Evolutionary conservation across 2,113 vertebrate species (phyloP).

Genomic region (Bombycilla garrulus): DNA sequence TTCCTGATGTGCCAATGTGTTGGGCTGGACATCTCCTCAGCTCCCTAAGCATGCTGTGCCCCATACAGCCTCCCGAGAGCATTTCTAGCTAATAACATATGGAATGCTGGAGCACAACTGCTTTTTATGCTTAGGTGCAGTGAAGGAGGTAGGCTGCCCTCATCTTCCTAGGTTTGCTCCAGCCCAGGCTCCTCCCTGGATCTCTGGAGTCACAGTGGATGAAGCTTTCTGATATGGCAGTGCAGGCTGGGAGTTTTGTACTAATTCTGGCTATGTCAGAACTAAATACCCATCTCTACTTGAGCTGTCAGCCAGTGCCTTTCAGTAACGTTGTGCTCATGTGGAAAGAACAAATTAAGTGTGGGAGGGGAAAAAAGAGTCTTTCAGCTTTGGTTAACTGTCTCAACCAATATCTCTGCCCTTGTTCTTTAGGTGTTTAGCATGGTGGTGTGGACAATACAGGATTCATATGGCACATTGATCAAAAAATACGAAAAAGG

Average conservation of each 20-base stretch:
- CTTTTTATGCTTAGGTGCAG: neutral
- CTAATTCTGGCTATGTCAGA: slow-evolving; percentile 17
- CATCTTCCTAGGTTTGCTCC: neutral
- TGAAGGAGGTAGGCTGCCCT: neutral
- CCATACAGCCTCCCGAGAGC: neutral
- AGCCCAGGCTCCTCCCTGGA: neutral
- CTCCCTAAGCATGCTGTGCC: neutral
- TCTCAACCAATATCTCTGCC: slow-evolving; percentile 27
- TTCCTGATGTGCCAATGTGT: neutral
- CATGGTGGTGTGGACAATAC: neutral
- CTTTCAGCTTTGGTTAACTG: neutral
- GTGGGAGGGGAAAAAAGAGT: neutral
- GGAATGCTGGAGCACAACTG: neutral
- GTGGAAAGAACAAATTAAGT: slow-evolving; percentile 14
- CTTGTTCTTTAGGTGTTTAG: slow-evolving; percentile 49
- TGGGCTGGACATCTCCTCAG: neutral
- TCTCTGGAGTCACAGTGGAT: neutral
- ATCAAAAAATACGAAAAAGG: slow-evolving; percentile 50
- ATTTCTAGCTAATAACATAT: neutral
- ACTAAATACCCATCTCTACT: neutral
- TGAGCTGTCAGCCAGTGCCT: slow-evolving; percentile 10
- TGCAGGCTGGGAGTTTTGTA: neutral
- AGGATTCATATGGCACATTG: slow-evolving; percentile 44
- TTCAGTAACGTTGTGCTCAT: slow-evolving; percentile 2
- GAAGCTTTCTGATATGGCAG: neutral